Base-by-base conservation (phyloP, 1,140 invertebrate genomes). In the Halyomorpha halys region DNA sequence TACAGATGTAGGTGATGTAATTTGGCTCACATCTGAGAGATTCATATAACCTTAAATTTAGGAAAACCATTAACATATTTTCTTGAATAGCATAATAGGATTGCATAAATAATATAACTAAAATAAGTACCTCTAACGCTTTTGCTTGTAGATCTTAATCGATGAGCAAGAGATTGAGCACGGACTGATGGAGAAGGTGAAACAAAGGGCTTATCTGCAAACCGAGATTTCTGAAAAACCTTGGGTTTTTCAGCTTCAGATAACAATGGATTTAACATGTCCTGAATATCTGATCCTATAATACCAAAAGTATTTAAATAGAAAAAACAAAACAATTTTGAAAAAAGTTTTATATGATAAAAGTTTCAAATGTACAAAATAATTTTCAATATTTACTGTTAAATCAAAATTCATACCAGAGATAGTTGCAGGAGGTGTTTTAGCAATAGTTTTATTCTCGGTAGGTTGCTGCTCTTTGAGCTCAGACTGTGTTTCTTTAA, bases 401-500 rank as follows among this genome's bases (percentile, higher is more conserved):
- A 53, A 9, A 53, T 53, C 18, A 21, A 6, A 9, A 15, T n/a
- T 9, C 6, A 34, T 44, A 60, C 59, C 59, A 60, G 30, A 44
- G 30, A 60, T 30, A 54, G 59, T 59, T 21, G 68, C 66, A 25
- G 68, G 65, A 21, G 68, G 66, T 18, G 68, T 66, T 53, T 68
- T 67, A 18, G 65, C 65, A 14, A 61, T 49, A 1, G 63, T 59
- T 59, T 68, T 67, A 30, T 56, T 68, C 14, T 65, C 59, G 15
- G 63, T 56, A n/a, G 68, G 68, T 44, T 83, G 82, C 67, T 87
- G 87, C 67, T 83, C 87, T 71, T 83, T 86, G 59, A 97, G 78
- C 70, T 95, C 92, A 70, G 87, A 86, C 73, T 93, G 89, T 1
- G 94, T 96, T 72, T 95, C 91, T 72, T 94, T 92, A 5, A 96